Evolutionary conservation across 2,888 invertebrate genomes (phyloP), one percentile per base, ranked within the genome.

Genomic region (Sinodicranocentrus sp.): DNA sequence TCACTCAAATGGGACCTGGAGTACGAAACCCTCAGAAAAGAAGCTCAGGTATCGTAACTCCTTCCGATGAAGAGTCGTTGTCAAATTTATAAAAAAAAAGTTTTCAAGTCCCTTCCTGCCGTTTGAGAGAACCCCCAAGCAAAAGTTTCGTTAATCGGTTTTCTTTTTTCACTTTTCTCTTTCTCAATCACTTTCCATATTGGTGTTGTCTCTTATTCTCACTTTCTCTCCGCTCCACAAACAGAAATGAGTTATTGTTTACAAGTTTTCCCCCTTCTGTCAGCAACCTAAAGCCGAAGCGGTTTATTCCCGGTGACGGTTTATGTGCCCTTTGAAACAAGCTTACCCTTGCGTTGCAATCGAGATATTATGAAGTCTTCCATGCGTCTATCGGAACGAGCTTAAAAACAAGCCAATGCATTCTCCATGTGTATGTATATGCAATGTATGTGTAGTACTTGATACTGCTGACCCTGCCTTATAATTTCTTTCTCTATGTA

Each of bases 1-100:
- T 94, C 95, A 91, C 94, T 95, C 93, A 98, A 98, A 94, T 98
- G 97, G 94, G 99, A 99, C 94, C 94, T 97, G 93, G 99, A 99
- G 93, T 94, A 95, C 93, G 96, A 96, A 93, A 97, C 98, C 92
- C 94, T 96, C 92, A 95, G 95, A 93, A 98, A 96, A 94, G 96
- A 97, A 91, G 94, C 95, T 92, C 98, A 98, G 97, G 98, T 98
- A 67, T 25, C 19, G 19, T 57, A n/a, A 10, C 48, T 3, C 21
- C 23, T 57, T 5, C 57, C 21, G 57, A 10, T 10, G n/a, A 48
- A 52, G 57, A 21, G 48, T 15, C 17, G 48, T 39, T 13, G 6
- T 39, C 13, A n/a, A 39, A 6, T 13, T 13, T 52, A 52, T 17
- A 6, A 67, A 39, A 54, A 57, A 23, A 54, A 67, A 21, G 52